A percentile compares a stretch with the other conserved stretches of the same genome.
phyloP scores from a whole-genome alignment of 2,888 invertebrate species.

The Drosophila diplacantha region DNA sequence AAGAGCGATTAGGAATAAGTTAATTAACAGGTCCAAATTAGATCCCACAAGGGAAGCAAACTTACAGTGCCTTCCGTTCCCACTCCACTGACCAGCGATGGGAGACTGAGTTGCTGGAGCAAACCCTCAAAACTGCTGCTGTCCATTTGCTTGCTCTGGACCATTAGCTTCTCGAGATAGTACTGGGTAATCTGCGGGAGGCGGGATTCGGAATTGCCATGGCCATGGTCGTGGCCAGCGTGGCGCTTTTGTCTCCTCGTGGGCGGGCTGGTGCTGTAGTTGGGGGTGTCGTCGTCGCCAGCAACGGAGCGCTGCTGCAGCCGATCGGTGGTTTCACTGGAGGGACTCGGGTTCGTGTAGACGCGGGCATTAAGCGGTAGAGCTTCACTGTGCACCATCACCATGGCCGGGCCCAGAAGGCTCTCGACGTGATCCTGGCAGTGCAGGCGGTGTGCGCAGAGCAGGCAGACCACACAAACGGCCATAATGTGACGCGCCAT shows the following conservation, averaged over 20 bases:
- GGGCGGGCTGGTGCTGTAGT: slow-evolving; percentile 66
- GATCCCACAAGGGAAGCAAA: not conserved
- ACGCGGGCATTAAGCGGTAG: slow-evolving; percentile 65
- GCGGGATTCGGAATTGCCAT: slow-evolving; percentile 37
- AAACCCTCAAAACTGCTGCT: slow-evolving; percentile 84
- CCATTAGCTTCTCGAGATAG: slow-evolving; percentile 84
- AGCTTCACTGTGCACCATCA: slow-evolving; percentile 36
- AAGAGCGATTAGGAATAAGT: not conserved
- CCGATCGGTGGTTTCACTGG: slow-evolving; percentile 64
- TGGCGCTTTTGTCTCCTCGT: slow-evolving; percentile 73
- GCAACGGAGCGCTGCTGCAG: slow-evolving; percentile 49
- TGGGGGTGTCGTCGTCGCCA: slow-evolving; percentile 49
- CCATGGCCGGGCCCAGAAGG: slow-evolving; percentile 42
- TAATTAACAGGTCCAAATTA: not conserved
- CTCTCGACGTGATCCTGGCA: slow-evolving; percentile 85
- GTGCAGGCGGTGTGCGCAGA: slow-evolving; percentile 87
- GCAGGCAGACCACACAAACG: slow-evolving; percentile 89
- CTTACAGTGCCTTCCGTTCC: slow-evolving; percentile 54
- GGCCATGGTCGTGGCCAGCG: slow-evolving; percentile 64
- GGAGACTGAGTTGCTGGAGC: slow-evolving; percentile 81
- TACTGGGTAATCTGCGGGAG: slow-evolving; percentile 79
- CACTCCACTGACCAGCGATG: slow-evolving; percentile 77
- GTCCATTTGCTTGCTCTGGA: slow-evolving; percentile 78
- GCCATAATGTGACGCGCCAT: slow-evolving; percentile 84
- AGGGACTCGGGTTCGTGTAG: slow-evolving; percentile 60